Evolutionary conservation across 2,797 vertebrate species (phyloP).

Genomic region (Enteromius paludinosus): DNA sequence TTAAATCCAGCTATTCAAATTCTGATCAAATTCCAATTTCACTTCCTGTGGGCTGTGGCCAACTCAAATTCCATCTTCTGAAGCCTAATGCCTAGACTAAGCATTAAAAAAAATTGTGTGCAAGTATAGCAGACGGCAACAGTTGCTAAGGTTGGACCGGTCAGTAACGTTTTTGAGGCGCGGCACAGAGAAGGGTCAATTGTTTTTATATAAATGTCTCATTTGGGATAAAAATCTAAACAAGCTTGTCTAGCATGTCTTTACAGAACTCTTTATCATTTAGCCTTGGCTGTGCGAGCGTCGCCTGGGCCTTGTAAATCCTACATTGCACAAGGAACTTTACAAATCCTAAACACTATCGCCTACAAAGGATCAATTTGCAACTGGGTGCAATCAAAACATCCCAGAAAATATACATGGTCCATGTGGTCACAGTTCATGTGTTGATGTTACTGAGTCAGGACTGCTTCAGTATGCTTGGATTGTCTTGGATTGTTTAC

Average conservation of each 20-base stretch:
- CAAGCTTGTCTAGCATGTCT: slow-evolving; percentile 9
- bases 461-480: slow-evolving; percentile 69
- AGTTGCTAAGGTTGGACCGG: slow-evolving; percentile 14
- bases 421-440: slow-evolving; percentile 71
- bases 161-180: not conserved
- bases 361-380: slow-evolving; percentile 67
- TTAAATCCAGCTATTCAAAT: not conserved
- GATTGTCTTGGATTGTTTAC: slow-evolving; percentile 67
- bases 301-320: slow-evolving; percentile 30
- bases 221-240: slow-evolving; percentile 13
- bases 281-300: not conserved
- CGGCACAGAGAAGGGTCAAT: not conserved
- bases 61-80: not conserved
- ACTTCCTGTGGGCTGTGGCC: not conserved
- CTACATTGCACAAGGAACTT: slow-evolving; percentile 45
- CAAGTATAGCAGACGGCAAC: not conserved
- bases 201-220: slow-evolving; percentile 28
- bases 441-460: slow-evolving; percentile 74
- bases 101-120: not conserved
- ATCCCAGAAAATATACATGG: slow-evolving; percentile 70
- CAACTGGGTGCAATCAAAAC: slow-evolving; percentile 69
- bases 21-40: not conserved
- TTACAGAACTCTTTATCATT: slow-evolving; percentile 26
- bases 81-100: not conserved
- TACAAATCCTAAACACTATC: slow-evolving; percentile 53